Base-by-base conservation (phyloP, 2,113 vertebrate genomes). In the Hydropotes inermis region DNA sequence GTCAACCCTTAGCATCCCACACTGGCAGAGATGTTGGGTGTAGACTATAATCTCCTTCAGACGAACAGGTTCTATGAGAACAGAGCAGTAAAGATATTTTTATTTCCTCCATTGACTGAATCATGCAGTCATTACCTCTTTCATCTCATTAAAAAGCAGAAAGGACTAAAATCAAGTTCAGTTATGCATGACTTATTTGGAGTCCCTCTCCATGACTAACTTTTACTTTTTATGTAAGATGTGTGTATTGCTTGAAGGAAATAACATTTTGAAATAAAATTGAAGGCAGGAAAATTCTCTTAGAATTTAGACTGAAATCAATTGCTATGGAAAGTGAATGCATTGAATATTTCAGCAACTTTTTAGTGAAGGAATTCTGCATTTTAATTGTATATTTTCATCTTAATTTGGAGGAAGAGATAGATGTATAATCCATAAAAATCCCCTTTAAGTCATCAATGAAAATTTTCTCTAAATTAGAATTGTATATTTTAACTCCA, bases 311-410 rank as follows among this genome's bases (percentile, higher is more conserved):
- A 96, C 79, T n/a, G 33, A 82, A 81, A 97, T 60, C 45, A 92
- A 90, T 33, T 70, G 36, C 52, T 23, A 74, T 74, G 45, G 79
- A 67, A 96, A 97, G 15, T 19, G 21, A 86, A 70, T 57, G 15
- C 19, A 84, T 91, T 97, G 83, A 97, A 92, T 97, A 93, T 96
- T 94, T 95, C 70, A 96, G 50, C 95, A 64, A 33, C 7, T 88
- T 81, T 89, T 95, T 54, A 88, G n/a, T 87, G 19, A 95, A 58
- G 86, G 25, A 86, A 55, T 87, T 95, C 83, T 98, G 43, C 12
- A 58, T 88, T 94, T 95, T 91, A 95, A 93, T 94, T 82, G 81
- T 55, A 67, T 94, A 87, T 90, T 96, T 94, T 94, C 81, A 74
- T 79, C 89, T 96, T 92, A 90, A 94, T 96, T 94, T 93, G 82